Conservation (phyloP, 2,888 invertebrate genomes). For the Lathronympha strigana region DNA sequence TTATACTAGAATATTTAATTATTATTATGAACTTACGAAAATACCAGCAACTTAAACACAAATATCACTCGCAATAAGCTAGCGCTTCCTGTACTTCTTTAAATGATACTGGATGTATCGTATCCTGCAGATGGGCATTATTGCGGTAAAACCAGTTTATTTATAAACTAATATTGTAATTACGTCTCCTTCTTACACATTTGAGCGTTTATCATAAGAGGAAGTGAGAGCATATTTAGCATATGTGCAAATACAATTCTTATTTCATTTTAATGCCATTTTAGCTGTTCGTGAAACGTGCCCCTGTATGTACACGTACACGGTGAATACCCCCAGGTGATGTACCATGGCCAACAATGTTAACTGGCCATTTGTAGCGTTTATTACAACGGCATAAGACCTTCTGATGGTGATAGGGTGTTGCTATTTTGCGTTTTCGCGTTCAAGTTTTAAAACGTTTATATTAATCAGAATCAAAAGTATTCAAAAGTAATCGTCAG, state of each 20-base stretch:
- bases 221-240: background rate
- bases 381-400: too few species aligned
- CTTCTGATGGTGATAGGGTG: too few species aligned
- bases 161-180: background rate
- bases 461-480: too few species aligned
- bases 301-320: background rate
- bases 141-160: background rate
- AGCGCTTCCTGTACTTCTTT: conserved; percentile 1
- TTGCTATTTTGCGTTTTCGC: too few species aligned
- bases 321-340: conserved; percentile 4
- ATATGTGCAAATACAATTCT: background rate
- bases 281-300: background rate
- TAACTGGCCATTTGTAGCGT: too few species aligned
- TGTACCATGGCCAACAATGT: background rate
- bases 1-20: too few species aligned
- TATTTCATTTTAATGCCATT: background rate
- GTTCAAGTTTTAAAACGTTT: too few species aligned
- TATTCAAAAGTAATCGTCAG: too few species aligned
- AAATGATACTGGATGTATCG: conserved; percentile 2
- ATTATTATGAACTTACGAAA: background rate
- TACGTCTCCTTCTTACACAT: background rate
- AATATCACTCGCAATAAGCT: conserved; percentile 1
- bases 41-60: background rate
- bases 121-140: background rate
- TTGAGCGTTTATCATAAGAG: background rate